Percentiles rank a stretch among this genome's conserved stretches.
These are phyloP conservation scores for Ernsta delagoae DNA, from an alignment of 2,888 invertebrate species.

Conservation along the genomic window DNA sequence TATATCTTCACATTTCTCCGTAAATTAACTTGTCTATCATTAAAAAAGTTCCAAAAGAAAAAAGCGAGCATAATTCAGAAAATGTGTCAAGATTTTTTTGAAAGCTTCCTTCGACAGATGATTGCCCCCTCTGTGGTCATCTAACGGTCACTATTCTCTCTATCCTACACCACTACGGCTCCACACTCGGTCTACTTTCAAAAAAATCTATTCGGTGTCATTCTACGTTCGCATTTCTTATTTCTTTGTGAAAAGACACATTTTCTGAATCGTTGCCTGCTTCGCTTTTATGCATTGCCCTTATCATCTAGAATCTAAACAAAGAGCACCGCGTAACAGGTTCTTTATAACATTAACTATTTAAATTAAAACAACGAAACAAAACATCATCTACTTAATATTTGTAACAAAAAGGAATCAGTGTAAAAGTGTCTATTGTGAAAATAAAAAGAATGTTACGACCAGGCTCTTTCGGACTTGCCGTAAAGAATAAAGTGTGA, in stretches of 20 bases:
- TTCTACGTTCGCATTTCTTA: constrained; percentile 83
- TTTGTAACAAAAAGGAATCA: constrained; percentile 54
- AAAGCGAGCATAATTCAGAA: constrained; percentile 86
- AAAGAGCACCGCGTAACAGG: constrained; percentile 53
- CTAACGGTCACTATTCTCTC: constrained; percentile 51
- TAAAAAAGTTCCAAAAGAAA: constrained; percentile 49
- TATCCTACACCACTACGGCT: constrained; percentile 77
- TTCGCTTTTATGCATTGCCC: constrained; percentile 58
- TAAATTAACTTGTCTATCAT: constrained; percentile 42
- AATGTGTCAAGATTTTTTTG: constrained; percentile 88
- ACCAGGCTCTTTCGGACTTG: constrained; percentile 72
- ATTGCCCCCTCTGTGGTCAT: constrained; percentile 72
- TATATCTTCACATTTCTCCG: constrained; percentile 49
- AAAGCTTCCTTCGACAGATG: constrained; percentile 83
- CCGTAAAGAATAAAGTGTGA: constrained; percentile 61
- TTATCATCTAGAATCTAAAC: constrained; percentile 47
- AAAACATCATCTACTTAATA: constrained; percentile 65
- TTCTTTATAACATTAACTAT: constrained; percentile 49
- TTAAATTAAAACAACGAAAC: constrained; percentile 54
- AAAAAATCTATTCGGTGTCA: constrained; percentile 85
- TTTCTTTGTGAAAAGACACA: constrained; percentile 89
- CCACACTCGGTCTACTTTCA: constrained; percentile 84
- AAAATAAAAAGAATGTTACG: constrained; percentile 53
- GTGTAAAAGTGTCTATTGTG: constrained; percentile 42
- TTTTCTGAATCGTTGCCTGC: constrained; percentile 88